phyloP scores from a whole-genome alignment of 2,113 vertebrate species.

The Sylvia atricapilla region DNA sequence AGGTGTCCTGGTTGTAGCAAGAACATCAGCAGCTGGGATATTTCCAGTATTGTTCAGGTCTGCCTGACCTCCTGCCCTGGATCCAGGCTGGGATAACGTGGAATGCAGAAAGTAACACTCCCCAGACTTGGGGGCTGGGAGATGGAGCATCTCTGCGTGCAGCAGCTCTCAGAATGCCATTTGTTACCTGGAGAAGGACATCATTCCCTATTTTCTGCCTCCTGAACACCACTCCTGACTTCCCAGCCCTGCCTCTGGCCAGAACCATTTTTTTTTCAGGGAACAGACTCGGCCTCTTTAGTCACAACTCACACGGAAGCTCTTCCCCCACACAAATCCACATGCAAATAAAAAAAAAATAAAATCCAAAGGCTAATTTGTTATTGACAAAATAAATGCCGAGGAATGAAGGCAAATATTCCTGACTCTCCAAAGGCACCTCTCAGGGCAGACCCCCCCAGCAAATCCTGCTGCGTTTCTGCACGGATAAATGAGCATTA shows the following conservation, averaged over 20 bases:
- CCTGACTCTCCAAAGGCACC: background rate
- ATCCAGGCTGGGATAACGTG: background rate
- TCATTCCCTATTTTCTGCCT: background rate
- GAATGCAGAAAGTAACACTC: background rate
- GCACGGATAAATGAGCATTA: background rate
- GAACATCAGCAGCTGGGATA: background rate
- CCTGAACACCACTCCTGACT: background rate
- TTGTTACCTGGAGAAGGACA: background rate
- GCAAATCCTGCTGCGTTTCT: fast-evolving
- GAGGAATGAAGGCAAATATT: background rate
- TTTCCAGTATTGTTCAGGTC: background rate
- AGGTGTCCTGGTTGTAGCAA: background rate
- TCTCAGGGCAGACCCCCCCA: background rate
- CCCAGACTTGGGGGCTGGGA: too few relatives aligned
- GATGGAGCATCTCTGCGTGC: background rate
- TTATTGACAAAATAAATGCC: background rate
- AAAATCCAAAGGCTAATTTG: background rate
- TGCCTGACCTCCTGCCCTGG: background rate
- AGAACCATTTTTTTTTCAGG: background rate
- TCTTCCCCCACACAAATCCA: background rate
- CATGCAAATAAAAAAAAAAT: background rate
- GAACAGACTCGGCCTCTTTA: background rate
- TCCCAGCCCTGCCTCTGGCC: background rate
- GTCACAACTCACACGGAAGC: background rate
- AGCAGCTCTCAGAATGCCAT: background rate